A percentile compares a stretch with the other conserved stretches of the same genome.
phyloP scores from a whole-genome alignment of 2,797 vertebrate species.

The Holocentrus rufus region DNA sequence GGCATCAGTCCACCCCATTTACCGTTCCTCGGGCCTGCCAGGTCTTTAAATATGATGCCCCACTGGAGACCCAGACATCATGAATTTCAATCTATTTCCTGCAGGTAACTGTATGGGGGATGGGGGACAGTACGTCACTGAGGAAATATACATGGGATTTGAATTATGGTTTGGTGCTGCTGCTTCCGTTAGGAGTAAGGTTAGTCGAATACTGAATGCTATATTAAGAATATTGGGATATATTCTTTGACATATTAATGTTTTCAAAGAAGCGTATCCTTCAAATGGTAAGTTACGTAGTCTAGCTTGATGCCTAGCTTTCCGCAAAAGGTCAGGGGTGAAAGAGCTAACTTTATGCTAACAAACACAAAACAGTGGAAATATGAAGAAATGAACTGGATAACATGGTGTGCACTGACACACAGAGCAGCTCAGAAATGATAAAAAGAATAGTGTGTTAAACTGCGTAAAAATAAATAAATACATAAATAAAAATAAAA shows the following conservation, averaged over 20 bases:
- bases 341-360: neutral
- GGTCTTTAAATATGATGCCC: constrained; percentile 48
- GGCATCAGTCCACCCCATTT: constrained; percentile 39
- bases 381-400: too few relatives aligned
- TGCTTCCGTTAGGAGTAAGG: constrained; percentile 34
- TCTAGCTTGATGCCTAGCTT: too few relatives aligned
- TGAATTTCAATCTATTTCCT: constrained; percentile 51
- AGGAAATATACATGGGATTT: constrained; percentile 50
- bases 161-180: constrained; percentile 33
- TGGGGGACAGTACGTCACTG: constrained; percentile 28
- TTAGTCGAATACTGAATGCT: constrained; percentile 30
- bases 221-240: constrained; percentile 7
- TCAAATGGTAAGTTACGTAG: neutral
- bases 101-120: constrained; percentile 45
- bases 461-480: neutral
- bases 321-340: too few relatives aligned
- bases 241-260: neutral
- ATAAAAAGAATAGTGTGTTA: too few relatives aligned
- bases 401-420: too few relatives aligned
- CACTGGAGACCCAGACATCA: constrained; percentile 44
- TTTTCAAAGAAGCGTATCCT: neutral
- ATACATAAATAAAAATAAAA: neutral
- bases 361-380: neutral
- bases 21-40: constrained; percentile 15
- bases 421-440: too few relatives aligned